Percentiles rank a stretch among this genome's conserved stretches.
These are phyloP conservation scores for Chrysolina oricalcia DNA, from an alignment of 2,888 invertebrate genomes.

Conservation along the genomic window DNA sequence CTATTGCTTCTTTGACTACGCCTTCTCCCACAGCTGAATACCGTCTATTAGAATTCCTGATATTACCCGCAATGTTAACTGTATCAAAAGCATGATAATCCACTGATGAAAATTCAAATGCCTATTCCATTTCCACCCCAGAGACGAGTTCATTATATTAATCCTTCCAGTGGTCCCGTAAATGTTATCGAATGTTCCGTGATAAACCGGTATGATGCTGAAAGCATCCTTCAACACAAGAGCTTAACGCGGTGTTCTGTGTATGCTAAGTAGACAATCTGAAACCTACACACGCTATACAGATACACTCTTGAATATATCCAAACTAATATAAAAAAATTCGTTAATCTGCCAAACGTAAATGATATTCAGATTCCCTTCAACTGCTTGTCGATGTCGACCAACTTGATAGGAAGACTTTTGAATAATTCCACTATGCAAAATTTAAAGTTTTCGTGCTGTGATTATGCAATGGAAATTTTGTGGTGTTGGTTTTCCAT, in stretches of 20 bases:
- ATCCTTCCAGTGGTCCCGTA: constrained; percentile 29
- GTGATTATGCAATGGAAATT: too few relatives aligned
- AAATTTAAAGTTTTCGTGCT: too few relatives aligned
- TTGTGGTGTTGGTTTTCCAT: too few relatives aligned
- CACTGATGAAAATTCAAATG: constrained; percentile 15
- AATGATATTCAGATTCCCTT: neutral
- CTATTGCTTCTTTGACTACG: too few relatives aligned
- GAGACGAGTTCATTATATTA: constrained; percentile 16
- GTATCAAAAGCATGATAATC: neutral
- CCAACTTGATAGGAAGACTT: too few relatives aligned
- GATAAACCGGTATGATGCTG: constrained; percentile 34
- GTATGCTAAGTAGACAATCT: constrained; percentile 57
- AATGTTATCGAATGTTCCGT: constrained; percentile 23
- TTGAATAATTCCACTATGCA: too few relatives aligned
- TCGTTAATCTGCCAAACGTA: constrained; percentile 8
- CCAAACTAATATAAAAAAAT: constrained; percentile 27
- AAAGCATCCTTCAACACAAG: constrained; percentile 49
- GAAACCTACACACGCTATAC: constrained; percentile 53
- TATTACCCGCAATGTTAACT: neutral
- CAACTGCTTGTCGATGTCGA: neutral
- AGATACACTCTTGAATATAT: constrained; percentile 37
- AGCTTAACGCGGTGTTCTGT: constrained; percentile 55
- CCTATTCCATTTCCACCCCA: neutral
- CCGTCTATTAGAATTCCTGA: neutral
- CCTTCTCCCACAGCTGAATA: too few relatives aligned